A percentile compares a stretch with the other conserved stretches of the same genome.
These are phyloP conservation scores for Nyctalus aviator DNA, from an alignment of 2,797 vertebrate species.

Conservation along the genomic window DNA sequence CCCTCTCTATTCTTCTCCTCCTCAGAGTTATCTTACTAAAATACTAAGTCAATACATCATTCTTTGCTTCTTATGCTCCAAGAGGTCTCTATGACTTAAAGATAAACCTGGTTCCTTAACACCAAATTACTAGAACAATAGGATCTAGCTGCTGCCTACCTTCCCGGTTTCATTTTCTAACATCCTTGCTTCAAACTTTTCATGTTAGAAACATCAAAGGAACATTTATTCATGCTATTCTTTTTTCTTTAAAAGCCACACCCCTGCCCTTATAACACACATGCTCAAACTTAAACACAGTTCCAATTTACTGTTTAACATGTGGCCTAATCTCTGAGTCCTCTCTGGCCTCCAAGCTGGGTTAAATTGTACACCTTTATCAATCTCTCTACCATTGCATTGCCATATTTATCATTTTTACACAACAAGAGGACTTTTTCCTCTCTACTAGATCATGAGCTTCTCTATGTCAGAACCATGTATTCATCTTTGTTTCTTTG, in stretches of 20 bases:
- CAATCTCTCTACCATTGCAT: not conserved
- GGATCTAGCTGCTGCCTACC: not conserved
- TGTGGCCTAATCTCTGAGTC: not conserved
- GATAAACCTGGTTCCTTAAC: not conserved
- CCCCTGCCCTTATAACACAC: fast-evolving
- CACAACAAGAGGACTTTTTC: not conserved
- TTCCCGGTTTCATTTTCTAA: not conserved
- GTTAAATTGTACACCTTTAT: not conserved
- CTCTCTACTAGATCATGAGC: not conserved
- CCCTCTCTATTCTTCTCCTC: not conserved
- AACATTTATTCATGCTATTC: not conserved
- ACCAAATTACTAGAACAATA: not conserved
- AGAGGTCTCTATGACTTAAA: not conserved
- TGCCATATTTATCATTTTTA: not conserved
- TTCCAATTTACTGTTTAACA: not conserved
- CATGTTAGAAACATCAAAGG: not conserved
- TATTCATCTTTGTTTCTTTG: not conserved
- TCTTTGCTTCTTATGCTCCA: not conserved
- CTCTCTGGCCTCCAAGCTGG: not conserved
- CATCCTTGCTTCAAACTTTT: not conserved
- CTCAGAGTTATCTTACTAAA: not conserved
- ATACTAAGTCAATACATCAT: not conserved
- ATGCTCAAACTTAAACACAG: not conserved
- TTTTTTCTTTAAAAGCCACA: not conserved
- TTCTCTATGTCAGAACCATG: not conserved